Evolutionary conservation across 2,888 invertebrate species (phyloP).

Genomic region (Creontiades dilutus): DNA sequence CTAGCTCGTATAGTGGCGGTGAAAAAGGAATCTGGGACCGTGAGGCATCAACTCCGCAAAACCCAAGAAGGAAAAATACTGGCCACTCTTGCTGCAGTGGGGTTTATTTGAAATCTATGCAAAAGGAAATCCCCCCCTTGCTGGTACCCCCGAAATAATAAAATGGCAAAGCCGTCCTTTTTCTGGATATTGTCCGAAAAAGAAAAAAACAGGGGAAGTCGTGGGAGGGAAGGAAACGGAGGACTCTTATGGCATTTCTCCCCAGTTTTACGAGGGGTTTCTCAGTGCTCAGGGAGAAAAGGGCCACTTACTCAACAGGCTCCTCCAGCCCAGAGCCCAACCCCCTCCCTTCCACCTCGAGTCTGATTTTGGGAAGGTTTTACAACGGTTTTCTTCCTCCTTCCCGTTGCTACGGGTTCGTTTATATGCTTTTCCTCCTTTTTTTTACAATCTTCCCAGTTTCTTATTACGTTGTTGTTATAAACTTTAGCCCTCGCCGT

Average conservation of each 20-base stretch:
- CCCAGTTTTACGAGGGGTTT: constrained; percentile 35
- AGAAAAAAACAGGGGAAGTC: neutral
- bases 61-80: too few species aligned
- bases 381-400: constrained; percentile 4
- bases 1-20: too few species aligned
- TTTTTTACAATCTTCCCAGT: neutral
- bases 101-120: neutral
- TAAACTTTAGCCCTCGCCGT: neutral
- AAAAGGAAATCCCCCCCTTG: neutral
- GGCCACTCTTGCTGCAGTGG: too few species aligned
- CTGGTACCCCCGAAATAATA: neutral
- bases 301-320: constrained; percentile 31
- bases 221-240: neutral
- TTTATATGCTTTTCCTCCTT: constrained; percentile 4
- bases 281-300: constrained; percentile 25
- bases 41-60: too few species aligned
- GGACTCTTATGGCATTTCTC: constrained; percentile 24
- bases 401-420: constrained; percentile 19
- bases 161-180: neutral
- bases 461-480: neutral
- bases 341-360: neutral
- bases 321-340: neutral
- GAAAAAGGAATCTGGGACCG: too few species aligned
- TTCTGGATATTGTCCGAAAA: constrained; percentile 15
- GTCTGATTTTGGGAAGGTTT: constrained; percentile 35